Base-by-base conservation (phyloP, 1,140 invertebrate genomes). In the Holcopasites calliopsidis region DNA sequence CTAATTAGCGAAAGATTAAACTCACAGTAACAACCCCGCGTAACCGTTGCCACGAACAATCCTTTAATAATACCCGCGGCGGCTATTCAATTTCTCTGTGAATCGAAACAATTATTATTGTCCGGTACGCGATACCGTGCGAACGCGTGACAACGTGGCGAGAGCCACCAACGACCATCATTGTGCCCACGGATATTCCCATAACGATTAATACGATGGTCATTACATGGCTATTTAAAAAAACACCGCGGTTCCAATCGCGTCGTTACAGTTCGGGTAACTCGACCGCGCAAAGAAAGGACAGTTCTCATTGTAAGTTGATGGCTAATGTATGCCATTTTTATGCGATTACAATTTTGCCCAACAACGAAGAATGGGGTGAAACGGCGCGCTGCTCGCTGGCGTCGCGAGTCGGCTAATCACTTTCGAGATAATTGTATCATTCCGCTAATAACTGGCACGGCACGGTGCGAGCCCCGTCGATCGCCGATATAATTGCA, bases 21-120 rank as follows among this genome's bases (percentile, higher is more conserved):
- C 57, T 66, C 47, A 54, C 49, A 75, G 64, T 50, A 76, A 80
- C 78, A 40, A 35, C 38, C 47, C 47, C 52, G 18, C 40, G 69
- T 52, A 71, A 80, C 77, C 38, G 71, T 38, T 52, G 23, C 16
- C 40, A 38, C 38, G 71, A 28, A 44, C 50, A 47, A 66, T 57
- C 71, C 38, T 74, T 74, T 47, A 54, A 74, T 74, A 74, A 66
- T 57, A 57, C 50, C 71, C 38, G 28, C 23, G 26, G 33, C 44
- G 28, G 28, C 78, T 71, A 79, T 82, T 80, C 72, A 82, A 82
- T 82, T 82, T 82, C 73, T 60, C 23, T 47, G 13, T 76, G 79
- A 81, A 82, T 80, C 75, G 79, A 82, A 82, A 82, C 79, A 82
- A 82, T 82, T 75, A 82, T 82, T 82, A 82, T 76, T 75, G 77